Evolutionary conservation across 2,797 vertebrate genomes (phyloP).

Genomic region (Labroides dimidiatus): DNA sequence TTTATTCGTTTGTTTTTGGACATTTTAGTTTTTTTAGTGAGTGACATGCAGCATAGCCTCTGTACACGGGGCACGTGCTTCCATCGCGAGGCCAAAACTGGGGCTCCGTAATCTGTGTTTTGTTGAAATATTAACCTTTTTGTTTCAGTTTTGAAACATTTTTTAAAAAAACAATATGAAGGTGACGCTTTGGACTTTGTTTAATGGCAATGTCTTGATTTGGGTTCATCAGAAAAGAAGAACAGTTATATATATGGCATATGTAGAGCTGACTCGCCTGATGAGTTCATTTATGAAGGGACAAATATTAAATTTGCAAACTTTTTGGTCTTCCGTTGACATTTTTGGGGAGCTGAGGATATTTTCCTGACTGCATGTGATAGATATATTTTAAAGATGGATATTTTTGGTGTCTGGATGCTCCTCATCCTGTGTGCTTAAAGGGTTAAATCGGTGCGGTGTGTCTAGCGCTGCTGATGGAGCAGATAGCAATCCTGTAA

Average conservation of each 20-base stretch:
- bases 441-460: slow-evolving; percentile 80
- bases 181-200: too few relatives aligned
- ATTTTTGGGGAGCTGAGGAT: not conserved
- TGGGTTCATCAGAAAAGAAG: too few relatives aligned
- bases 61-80: too few relatives aligned
- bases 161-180: too few relatives aligned
- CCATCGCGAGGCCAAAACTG: too few relatives aligned
- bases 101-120: too few relatives aligned
- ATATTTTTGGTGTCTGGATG: not conserved
- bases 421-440: slow-evolving; percentile 28
- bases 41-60: too few relatives aligned
- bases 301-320: not conserved
- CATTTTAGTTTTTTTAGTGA: not conserved
- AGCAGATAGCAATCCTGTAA: slow-evolving; percentile 85
- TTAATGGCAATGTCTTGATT: too few relatives aligned
- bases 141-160: too few relatives aligned
- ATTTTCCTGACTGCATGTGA: not conserved
- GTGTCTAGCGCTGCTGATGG: slow-evolving; percentile 75
- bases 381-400: slow-evolving; percentile 8
- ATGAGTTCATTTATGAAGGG: not conserved
- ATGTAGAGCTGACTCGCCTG: too few relatives aligned
- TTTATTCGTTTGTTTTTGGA: not conserved
- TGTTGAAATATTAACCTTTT: too few relatives aligned
- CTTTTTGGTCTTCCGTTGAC: not conserved
- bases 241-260: too few relatives aligned